Percentiles rank a stretch among this genome's conserved stretches.
Conservation (phyloP, 2,113 vertebrate genomes). For the Cyanoramphus novaezelandiae region DNA sequence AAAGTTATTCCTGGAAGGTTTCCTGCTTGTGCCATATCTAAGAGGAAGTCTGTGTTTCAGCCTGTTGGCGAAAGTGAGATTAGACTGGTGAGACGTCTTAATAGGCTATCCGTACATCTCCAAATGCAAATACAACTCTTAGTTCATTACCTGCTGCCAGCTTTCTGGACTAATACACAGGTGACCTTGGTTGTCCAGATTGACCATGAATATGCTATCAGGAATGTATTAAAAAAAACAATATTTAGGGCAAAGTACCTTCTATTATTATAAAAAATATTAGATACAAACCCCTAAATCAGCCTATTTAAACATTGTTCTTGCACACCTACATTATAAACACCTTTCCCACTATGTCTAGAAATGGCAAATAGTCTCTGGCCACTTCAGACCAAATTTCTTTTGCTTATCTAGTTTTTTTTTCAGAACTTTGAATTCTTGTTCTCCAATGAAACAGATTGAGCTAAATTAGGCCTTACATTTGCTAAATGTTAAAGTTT, state of each 20-base stretch:
- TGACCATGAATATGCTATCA: background rate
- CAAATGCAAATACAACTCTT: background rate
- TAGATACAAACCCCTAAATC: background rate
- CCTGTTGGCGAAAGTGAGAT: background rate
- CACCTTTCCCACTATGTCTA: background rate
- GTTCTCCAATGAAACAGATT: background rate
- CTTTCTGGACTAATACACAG: background rate
- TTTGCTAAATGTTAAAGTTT: background rate
- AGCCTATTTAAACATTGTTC: background rate
- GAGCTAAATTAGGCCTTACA: background rate
- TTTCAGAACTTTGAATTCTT: background rate
- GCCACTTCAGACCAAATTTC: background rate
- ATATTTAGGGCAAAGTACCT: background rate
- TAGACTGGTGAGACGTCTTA: background rate
- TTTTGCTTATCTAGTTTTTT: background rate
- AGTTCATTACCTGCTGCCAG: background rate
- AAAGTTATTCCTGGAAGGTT: slow-evolving; percentile 46
- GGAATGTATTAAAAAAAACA: background rate
- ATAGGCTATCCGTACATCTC: background rate
- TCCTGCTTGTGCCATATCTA: background rate
- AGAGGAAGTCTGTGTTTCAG: slow-evolving; percentile 1
- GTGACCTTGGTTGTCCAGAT: background rate
- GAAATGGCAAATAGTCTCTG: background rate
- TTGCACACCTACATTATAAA: background rate
- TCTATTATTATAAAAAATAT: background rate